phyloP scores from a whole-genome alignment of 2,888 invertebrate species.

The Ashinkailepas kermadecensis region DNA sequence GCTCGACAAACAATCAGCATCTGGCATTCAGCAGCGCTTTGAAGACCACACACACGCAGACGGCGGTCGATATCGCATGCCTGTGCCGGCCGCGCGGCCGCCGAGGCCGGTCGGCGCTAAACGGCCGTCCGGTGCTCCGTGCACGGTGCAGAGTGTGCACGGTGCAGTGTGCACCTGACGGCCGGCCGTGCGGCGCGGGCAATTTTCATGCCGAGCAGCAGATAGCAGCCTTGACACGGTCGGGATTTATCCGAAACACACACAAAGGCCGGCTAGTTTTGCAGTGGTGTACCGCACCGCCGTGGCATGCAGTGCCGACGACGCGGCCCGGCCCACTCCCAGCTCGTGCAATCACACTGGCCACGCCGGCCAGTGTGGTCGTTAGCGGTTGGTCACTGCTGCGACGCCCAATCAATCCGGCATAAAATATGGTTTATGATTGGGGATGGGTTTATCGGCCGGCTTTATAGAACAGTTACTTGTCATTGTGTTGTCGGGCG shows the following conservation, averaged over 20 bases:
- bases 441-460: not conserved
- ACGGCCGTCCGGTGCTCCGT: constrained; percentile 5
- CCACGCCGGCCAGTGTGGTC: not conserved
- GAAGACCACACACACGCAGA: constrained; percentile 26
- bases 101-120: not conserved
- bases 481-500: constrained; percentile 13
- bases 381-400: not conserved
- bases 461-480: constrained; percentile 13
- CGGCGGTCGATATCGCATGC: constrained; percentile 30
- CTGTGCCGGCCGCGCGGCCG: constrained; percentile 26
- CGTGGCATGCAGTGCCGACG: not conserved
- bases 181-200: not conserved
- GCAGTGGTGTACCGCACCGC: not conserved
- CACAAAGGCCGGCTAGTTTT: not conserved
- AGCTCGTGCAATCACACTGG: not conserved
- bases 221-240: not conserved
- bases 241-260: not conserved
- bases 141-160: constrained; percentile 30
- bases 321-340: not conserved
- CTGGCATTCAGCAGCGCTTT: constrained; percentile 10
- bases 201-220: not conserved
- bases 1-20: constrained; percentile 22
- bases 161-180: constrained; percentile 3
- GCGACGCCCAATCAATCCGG: not conserved
- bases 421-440: not conserved